phyloP scores from a whole-genome alignment of 1,140 invertebrate genomes.

The Orchesella cincta region DNA sequence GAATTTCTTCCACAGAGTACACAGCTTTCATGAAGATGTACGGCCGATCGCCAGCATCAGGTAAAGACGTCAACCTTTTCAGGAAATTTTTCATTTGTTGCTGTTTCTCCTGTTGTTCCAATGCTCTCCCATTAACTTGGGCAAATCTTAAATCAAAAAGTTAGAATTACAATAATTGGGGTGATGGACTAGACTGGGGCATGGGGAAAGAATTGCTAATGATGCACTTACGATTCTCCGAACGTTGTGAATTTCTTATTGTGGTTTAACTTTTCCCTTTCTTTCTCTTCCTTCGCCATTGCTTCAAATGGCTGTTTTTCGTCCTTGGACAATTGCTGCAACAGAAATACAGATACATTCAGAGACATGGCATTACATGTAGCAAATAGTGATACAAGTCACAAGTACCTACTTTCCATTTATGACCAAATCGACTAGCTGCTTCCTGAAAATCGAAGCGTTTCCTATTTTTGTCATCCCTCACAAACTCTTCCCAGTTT shows the following conservation, averaged over 20 bases:
- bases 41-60: background rate
- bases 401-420: background rate
- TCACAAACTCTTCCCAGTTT: slow-evolving; percentile 47
- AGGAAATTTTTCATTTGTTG: background rate
- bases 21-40: slow-evolving; percentile 39
- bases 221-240: slow-evolving; percentile 44
- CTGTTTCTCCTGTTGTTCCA: background rate
- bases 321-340: slow-evolving; percentile 42
- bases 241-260: slow-evolving; percentile 46
- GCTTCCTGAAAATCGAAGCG: slow-evolving; percentile 43
- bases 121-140: slow-evolving; percentile 30
- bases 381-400: background rate
- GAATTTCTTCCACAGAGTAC: slow-evolving; percentile 27
- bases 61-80: background rate
- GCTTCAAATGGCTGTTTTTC: slow-evolving; percentile 42
- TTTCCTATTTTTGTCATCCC: slow-evolving; percentile 41
- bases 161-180: background rate
- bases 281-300: slow-evolving; percentile 46
- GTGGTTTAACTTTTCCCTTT: slow-evolving; percentile 45
- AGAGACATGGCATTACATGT: background rate
- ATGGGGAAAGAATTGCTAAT: too few relatives aligned
- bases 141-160: slow-evolving; percentile 30
- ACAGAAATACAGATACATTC: background rate
- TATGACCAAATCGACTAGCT: background rate
- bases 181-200: too few relatives aligned